phyloP scores from a whole-genome alignment of 2,113 vertebrate genomes.

The Calyptommatus sinebrachiatus region DNA sequence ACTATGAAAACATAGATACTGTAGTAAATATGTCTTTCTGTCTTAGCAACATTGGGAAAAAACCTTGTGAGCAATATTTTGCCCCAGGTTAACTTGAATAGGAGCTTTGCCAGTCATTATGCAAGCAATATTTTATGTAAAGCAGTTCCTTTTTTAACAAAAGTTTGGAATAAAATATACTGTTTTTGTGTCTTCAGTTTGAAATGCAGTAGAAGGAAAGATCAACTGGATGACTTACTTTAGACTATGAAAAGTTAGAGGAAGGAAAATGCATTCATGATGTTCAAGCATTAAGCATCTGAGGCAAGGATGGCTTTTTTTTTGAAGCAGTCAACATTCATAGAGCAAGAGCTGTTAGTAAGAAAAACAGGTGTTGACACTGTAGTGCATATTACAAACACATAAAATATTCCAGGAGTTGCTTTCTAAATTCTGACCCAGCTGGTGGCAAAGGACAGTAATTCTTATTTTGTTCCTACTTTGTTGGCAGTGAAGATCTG shows the following conservation, averaged over 20 bases:
- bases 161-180: background rate
- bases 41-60: too few relatives aligned
- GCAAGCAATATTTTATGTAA: background rate
- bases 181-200: background rate
- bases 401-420: background rate
- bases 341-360: background rate
- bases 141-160: background rate
- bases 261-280: background rate
- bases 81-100: background rate
- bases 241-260: background rate
- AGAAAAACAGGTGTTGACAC: constrained; percentile 24
- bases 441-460: constrained; percentile 33
- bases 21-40: too few relatives aligned
- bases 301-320: background rate
- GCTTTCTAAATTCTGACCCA: constrained; percentile 24
- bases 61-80: too few relatives aligned
- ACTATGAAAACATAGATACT: too few relatives aligned
- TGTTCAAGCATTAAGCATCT: background rate
- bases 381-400: constrained; percentile 4
- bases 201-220: background rate
- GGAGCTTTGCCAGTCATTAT: too few relatives aligned
- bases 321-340: constrained; percentile 23
- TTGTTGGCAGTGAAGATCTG: constrained; percentile 41
- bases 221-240: constrained; percentile 12
- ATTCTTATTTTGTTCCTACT: constrained; percentile 32